Evolutionary conservation across 2,888 invertebrate genomes (phyloP), one percentile per base, ranked within the genome.

Genomic region (Scaptomyza polygonia): DNA sequence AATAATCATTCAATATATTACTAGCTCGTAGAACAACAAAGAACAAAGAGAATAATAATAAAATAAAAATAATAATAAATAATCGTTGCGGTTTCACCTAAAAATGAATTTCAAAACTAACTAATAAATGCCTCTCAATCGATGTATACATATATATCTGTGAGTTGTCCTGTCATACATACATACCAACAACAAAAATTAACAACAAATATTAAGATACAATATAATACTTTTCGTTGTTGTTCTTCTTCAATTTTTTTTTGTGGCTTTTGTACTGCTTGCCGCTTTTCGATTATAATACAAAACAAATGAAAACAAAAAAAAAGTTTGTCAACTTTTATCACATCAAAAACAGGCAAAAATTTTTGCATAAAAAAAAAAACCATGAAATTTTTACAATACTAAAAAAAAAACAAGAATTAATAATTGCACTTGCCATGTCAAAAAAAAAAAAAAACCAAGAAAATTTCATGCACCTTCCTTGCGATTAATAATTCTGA

Each of bases 111-210:
- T 62, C 34, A 14, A 34, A 14, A 34, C n/a, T 64, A 53, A 18
- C 45, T 64, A 53, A 18, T 42, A 42, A 34, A 34, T 61, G 57
- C 66, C 73, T 57, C 69, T 47, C 11, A 64, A 14, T 42, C n/a
- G 18, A 44, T 39, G 14, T 39, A 65, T 14, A 69, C 78, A 77
- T 77, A 77, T 77, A 77, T 77, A 77, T 77, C 77, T 74, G 59
- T 59, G 51, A 67, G 45, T 40, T 71, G 36, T 61, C 27, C 53
- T 43, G 7, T 48, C 48, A 47, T 11, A 45, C 12, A 48, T 30
- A 36, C 29, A 21, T n/a, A n/a, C n/a, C n/a, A 14, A 58, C 14
- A 5, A 3, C 6, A 34, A 27, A 14, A 43, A 12, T 16, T n/a
- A 53, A 27, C 2, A 14, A 42, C 4, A 56, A 32, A 5, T 18